These are phyloP conservation scores for Polypterus senegalus DNA, from an alignment of 2,113 vertebrate genomes.

Conservation along the genomic window DNA sequence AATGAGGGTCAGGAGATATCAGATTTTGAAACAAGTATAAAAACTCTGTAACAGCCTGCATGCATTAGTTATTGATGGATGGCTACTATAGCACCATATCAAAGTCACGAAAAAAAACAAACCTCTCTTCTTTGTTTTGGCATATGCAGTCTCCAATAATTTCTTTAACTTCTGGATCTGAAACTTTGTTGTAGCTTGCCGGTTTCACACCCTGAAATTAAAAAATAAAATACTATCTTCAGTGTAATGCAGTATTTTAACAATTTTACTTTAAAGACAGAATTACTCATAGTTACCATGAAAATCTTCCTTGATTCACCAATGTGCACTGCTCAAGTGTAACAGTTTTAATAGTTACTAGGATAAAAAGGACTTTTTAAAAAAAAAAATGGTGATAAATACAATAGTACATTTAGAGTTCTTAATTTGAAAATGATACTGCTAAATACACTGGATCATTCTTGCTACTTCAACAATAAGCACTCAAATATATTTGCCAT, in stretches of 20 bases:
- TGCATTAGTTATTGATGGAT: neutral
- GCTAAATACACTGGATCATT: too few relatives aligned
- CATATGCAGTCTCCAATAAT: constrained; percentile 97
- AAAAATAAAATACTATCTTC: neutral
- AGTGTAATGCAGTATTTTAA: neutral
- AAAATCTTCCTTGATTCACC: neutral
- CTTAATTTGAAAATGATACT: too few relatives aligned
- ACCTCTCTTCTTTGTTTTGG: constrained; percentile 91
- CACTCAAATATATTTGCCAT: too few relatives aligned
- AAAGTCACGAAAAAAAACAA: constrained; percentile 28
- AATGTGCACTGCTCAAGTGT: too few relatives aligned
- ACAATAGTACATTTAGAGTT: too few relatives aligned
- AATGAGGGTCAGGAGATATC: neutral
- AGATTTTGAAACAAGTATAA: too few relatives aligned
- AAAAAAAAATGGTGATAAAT: too few relatives aligned
- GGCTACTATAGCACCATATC: neutral
- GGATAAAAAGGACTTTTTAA: too few relatives aligned
- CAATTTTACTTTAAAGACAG: rapidly evolving
- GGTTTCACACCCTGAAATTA: constrained; percentile 83
- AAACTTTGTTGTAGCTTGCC: constrained; percentile 87
- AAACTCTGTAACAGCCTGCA: neutral
- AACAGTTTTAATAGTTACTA: too few relatives aligned
- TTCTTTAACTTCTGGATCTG: constrained; percentile 92
- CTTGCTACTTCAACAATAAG: too few relatives aligned
- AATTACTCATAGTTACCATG: rapidly evolving